phyloP scores from a whole-genome alignment of 2,888 invertebrate species.

The Drosophila lutescens region DNA sequence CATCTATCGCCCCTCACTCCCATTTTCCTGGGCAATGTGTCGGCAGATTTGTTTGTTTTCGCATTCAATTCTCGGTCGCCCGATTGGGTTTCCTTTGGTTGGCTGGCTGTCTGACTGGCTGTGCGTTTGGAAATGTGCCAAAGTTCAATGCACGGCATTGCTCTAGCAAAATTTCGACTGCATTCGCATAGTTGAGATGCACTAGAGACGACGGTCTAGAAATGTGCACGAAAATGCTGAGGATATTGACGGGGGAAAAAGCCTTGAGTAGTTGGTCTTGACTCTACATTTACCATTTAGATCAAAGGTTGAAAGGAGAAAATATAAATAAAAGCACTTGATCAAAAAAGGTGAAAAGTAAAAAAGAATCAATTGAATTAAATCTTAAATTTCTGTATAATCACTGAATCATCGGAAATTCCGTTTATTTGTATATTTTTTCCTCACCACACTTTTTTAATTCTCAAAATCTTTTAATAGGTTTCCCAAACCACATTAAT shows the following conservation, averaged over 20 bases:
- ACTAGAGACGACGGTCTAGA: constrained; percentile 13
- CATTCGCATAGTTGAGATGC: constrained; percentile 33
- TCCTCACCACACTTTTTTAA: rapidly evolving
- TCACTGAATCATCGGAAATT: not conserved
- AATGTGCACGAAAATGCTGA: constrained; percentile 4
- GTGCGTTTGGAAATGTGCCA: constrained; percentile 67
- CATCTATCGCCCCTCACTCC: not conserved
- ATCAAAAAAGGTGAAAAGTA: not conserved
- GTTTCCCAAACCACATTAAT: not conserved
- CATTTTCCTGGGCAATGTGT: constrained; percentile 45
- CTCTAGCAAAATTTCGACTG: constrained; percentile 34
- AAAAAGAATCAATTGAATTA: not conserved
- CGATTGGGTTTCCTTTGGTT: constrained; percentile 33
- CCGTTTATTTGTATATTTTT: not conserved
- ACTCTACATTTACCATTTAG: constrained; percentile 3
- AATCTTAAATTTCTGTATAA: not conserved
- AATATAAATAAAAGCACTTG: not conserved
- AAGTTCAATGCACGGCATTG: constrained; percentile 63
- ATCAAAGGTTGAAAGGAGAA: constrained; percentile 1
- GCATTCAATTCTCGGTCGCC: constrained; percentile 45
- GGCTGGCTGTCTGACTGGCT: constrained; percentile 6
- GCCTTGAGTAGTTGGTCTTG: constrained; percentile 11
- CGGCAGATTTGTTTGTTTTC: constrained; percentile 60
- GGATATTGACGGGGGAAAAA: constrained; percentile 5
- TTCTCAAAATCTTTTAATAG: not conserved